A percentile compares a stretch with the other conserved stretches of the same genome.
phyloP scores from a whole-genome alignment of 2,113 vertebrate species.

The Pristiophorus japonicus region DNA sequence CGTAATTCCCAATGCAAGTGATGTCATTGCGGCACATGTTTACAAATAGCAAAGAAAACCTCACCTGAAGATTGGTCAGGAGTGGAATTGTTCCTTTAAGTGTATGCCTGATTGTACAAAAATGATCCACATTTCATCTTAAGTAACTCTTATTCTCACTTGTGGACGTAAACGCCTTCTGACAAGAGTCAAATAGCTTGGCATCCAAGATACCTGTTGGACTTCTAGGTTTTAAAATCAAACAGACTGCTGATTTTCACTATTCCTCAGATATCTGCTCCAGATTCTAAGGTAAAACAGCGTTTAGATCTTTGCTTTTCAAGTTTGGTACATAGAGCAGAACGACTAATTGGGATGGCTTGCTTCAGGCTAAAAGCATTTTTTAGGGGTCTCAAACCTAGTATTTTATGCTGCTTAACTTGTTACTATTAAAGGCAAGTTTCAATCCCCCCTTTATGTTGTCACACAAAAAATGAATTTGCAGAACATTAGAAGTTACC shows the following conservation, averaged over 20 bases:
- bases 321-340: not conserved
- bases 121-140: not conserved
- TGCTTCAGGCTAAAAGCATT: slow-evolving; percentile 8
- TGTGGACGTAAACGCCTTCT: not conserved
- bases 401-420: not conserved
- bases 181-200: not conserved
- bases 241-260: not conserved
- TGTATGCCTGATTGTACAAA: not conserved
- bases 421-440: not conserved
- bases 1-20: not conserved
- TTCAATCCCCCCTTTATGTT: not conserved
- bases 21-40: not conserved
- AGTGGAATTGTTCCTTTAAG: not conserved
- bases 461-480: not conserved
- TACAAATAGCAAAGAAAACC: not conserved
- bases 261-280: not conserved
- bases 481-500: not conserved
- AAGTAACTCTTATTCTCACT: not conserved
- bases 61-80: not conserved
- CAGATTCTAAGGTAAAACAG: not conserved
- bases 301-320: not conserved
- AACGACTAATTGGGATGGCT: slow-evolving; percentile 3
- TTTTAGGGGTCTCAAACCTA: not conserved
- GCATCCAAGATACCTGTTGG: not conserved
- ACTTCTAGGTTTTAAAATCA: not conserved